A percentile compares a stretch with the other conserved stretches of the same genome.
Evolutionary conservation across 2,888 invertebrate genomes (phyloP).

Genomic region (Cheilosia variabilis): DNA sequence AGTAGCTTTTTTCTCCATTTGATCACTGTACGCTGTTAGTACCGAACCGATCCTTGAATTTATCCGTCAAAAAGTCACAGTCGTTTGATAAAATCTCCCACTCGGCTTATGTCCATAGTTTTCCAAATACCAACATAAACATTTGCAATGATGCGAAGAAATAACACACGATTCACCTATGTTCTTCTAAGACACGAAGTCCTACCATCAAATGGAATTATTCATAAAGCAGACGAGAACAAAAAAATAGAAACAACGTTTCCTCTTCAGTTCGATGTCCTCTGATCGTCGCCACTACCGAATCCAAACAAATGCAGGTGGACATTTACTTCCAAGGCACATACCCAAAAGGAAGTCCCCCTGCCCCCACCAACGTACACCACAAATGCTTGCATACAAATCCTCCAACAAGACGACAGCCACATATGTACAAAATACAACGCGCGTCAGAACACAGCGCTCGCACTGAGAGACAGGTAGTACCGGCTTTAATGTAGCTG

Average conservation of each 20-base stretch:
- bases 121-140: background rate
- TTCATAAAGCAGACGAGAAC: background rate
- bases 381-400: slow-evolving; percentile 47
- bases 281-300: slow-evolving; percentile 43
- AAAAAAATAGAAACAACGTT: slow-evolving; percentile 56
- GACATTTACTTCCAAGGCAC: slow-evolving; percentile 75
- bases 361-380: background rate
- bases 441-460: slow-evolving; percentile 65
- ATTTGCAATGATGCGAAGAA: background rate
- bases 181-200: background rate
- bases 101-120: background rate
- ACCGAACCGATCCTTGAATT: no score
- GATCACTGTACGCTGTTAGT: no score
- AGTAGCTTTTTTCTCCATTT: no score
- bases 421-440: slow-evolving; percentile 14
- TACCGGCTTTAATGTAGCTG: slow-evolving; percentile 65
- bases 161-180: background rate
- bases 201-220: slow-evolving; percentile 17
- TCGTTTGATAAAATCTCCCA: no score
- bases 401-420: slow-evolving; percentile 57
- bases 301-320: slow-evolving; percentile 75
- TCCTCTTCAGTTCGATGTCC: slow-evolving; percentile 70
- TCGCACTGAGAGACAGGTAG: slow-evolving; percentile 58
- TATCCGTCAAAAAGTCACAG: no score
- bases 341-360: slow-evolving; percentile 70